phyloP scores from a whole-genome alignment of 2,797 vertebrate genomes.

The Pitangus sulphuratus region DNA sequence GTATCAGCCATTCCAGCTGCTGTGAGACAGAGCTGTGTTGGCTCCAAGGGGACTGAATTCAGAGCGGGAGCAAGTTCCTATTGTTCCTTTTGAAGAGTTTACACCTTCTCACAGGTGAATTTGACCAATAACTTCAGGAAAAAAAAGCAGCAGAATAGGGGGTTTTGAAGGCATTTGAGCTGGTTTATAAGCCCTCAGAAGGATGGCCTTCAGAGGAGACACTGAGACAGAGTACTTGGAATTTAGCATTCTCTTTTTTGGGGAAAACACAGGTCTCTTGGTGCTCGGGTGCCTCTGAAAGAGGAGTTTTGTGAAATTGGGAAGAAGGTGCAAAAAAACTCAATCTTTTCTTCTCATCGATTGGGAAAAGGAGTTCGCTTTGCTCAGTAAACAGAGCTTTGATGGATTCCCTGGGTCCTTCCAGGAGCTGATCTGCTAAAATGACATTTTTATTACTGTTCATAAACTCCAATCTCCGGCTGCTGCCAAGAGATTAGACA shows the following conservation, averaged over 20 bases:
- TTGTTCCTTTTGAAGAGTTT: conserved; percentile 38
- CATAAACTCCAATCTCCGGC: conserved; percentile 95
- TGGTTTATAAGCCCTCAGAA: conserved; percentile 20
- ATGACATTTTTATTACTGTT: conserved; percentile 99
- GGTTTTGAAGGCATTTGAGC: background rate
- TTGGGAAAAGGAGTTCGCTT: conserved; percentile 84
- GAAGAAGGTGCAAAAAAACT: conserved; percentile 55
- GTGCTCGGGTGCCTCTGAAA: conserved; percentile 73
- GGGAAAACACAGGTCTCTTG: conserved; percentile 35
- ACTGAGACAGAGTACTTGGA: background rate
- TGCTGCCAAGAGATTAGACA: conserved; percentile 90
- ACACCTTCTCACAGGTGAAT: background rate
- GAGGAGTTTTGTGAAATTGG: conserved; percentile 59
- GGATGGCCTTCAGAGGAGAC: background rate
- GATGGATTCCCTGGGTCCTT: conserved; percentile 83
- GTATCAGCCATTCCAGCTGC: background rate
- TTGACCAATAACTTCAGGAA: conserved; percentile 6
- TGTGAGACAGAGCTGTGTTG: background rate
- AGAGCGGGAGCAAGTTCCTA: background rate
- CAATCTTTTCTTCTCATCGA: conserved; percentile 79
- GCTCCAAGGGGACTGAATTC: background rate
- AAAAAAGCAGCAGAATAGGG: background rate
- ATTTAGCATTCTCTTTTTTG: conserved; percentile 52
- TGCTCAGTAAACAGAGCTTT: conserved; percentile 88
- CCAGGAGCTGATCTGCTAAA: conserved; percentile 91